phyloP scores from a whole-genome alignment of 2,797 vertebrate genomes.

The Loris lydekkerianus region DNA sequence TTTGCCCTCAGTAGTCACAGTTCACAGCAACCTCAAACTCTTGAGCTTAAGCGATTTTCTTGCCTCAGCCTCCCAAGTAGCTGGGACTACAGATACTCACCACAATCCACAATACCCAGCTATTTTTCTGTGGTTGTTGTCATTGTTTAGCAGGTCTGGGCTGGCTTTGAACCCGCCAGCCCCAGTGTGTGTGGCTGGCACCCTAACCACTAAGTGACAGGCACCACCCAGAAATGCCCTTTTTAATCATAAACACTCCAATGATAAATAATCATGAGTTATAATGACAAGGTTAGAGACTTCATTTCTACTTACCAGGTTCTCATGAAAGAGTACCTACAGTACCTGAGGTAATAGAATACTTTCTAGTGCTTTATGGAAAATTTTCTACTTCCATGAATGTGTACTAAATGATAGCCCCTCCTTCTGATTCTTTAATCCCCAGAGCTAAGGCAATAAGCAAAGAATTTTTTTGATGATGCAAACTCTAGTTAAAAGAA shows the following conservation, averaged over 20 bases:
- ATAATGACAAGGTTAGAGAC: background rate
- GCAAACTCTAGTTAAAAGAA: background rate
- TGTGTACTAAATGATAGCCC: background rate
- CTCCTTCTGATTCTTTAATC: background rate
- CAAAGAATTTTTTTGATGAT: background rate
- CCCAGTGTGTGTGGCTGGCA: too few species aligned
- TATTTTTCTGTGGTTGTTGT: too few species aligned
- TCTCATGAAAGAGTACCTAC: background rate
- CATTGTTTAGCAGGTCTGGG: too few species aligned
- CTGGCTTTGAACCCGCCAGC: too few species aligned
- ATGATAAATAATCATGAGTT: background rate
- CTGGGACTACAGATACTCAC: too few species aligned
- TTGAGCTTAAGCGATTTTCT: too few species aligned
- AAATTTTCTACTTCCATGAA: background rate
- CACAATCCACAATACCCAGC: too few species aligned
- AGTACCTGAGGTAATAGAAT: background rate
- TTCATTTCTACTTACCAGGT: background rate
- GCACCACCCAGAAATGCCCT: background rate
- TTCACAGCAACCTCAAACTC: too few species aligned
- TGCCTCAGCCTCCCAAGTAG: too few species aligned
- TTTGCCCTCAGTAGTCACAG: too few species aligned
- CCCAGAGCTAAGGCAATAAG: background rate
- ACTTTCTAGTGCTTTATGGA: background rate
- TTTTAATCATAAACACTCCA: background rate
- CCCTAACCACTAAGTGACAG: too few species aligned